Evolutionary conservation across 2,888 invertebrate genomes (phyloP).

Genomic region (Spodoptera exigua): DNA sequence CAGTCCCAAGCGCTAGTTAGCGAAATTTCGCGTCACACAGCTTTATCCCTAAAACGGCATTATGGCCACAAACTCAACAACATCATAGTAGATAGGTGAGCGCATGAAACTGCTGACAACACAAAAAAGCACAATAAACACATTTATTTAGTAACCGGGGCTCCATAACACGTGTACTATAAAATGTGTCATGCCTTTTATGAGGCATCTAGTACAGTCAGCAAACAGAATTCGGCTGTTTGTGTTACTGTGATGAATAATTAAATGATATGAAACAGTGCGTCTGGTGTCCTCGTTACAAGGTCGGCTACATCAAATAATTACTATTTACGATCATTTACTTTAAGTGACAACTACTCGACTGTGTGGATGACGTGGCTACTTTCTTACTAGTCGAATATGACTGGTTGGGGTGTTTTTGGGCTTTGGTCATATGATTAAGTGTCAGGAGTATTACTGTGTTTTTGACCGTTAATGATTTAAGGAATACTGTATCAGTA

Average conservation of each 20-base stretch:
- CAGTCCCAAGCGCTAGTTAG: too few species aligned
- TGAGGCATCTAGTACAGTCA: slow-evolving; percentile 43
- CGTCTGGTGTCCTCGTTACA: slow-evolving; percentile 40
- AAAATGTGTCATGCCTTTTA: slow-evolving; percentile 53
- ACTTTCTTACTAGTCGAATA: too few species aligned
- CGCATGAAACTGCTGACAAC: slow-evolving; percentile 15
- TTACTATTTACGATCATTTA: slow-evolving; percentile 44
- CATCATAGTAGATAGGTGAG: neutral
- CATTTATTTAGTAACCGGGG: slow-evolving; percentile 32
- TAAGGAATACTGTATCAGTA: too few species aligned
- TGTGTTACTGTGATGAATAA: slow-evolving; percentile 69
- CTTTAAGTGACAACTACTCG: neutral
- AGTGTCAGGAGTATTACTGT: too few species aligned
- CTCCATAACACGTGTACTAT: slow-evolving; percentile 42
- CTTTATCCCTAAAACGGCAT: neutral
- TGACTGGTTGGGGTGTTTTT: too few species aligned
- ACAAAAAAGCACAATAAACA: slow-evolving; percentile 32
- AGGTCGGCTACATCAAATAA: slow-evolving; percentile 37
- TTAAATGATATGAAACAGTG: slow-evolving; percentile 59
- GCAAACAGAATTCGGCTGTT: slow-evolving; percentile 67
- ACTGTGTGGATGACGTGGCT: too few species aligned
- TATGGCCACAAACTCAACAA: slow-evolving; percentile 1
- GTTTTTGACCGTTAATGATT: too few species aligned
- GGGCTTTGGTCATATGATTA: too few species aligned
- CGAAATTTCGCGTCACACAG: too few species aligned